phyloP scores from a whole-genome alignment of 2,113 vertebrate species.

The Chroicocephalus ridibundus region DNA sequence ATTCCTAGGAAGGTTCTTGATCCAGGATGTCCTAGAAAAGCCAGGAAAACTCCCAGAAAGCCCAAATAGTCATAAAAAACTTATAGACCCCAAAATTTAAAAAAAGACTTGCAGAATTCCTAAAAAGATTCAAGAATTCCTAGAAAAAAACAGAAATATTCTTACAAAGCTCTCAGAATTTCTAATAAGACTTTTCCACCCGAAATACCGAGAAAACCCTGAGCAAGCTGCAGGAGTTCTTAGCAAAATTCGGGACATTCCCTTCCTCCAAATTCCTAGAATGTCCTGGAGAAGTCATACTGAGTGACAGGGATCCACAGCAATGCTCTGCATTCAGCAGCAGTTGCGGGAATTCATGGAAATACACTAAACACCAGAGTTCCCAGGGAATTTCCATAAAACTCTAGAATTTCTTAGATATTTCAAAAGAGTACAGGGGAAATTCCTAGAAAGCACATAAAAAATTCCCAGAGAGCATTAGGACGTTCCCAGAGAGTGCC shows the following conservation, averaged over 20 bases:
- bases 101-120: not conserved
- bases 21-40: not conserved
- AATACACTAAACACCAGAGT: not conserved
- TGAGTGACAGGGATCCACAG: not conserved
- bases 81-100: fast-evolving
- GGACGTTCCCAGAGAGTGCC: not conserved
- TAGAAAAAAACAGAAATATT: not conserved
- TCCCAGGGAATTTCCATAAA: not conserved
- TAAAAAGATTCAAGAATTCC: not conserved
- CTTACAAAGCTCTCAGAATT: not conserved
- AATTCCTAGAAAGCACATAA: not conserved
- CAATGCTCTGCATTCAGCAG: not conserved
- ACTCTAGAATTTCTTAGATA: not conserved
- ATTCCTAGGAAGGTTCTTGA: not conserved
- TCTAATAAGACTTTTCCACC: not conserved
- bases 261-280: not conserved
- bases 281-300: not conserved
- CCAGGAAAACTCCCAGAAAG: not conserved
- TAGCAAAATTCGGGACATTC: not conserved
- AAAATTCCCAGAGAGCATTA: not conserved
- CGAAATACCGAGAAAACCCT: not conserved
- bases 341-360: not conserved
- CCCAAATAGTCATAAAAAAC: not conserved
- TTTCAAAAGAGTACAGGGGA: not conserved
- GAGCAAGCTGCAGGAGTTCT: not conserved